phyloP scores from a whole-genome alignment of 1,140 invertebrate species.

The Zaprionus gabonicus region DNA sequence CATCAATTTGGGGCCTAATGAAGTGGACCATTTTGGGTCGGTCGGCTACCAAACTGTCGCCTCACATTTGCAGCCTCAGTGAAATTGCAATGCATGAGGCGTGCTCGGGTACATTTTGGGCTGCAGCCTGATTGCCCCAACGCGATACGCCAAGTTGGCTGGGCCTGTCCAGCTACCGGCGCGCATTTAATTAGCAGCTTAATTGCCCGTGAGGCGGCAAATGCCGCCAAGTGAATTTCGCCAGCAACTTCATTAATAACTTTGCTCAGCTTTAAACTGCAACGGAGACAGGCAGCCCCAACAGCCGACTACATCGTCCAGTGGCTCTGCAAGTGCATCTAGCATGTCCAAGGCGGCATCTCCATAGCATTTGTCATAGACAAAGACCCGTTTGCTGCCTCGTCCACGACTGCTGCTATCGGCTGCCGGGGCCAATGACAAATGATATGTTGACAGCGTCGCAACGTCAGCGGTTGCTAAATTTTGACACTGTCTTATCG shows the following conservation, averaged over 20 bases:
- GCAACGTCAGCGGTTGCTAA: constrained; percentile 66
- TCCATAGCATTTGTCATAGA: constrained; percentile 71
- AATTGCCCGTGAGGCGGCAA: constrained; percentile 69
- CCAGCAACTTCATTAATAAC: constrained; percentile 79
- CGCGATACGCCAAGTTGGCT: constrained; percentile 32
- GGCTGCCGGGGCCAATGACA: constrained; percentile 61
- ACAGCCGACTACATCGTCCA: not conserved
- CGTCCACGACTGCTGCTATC: not conserved
- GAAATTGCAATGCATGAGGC: constrained; percentile 65
- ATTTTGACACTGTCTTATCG: constrained; percentile 80
- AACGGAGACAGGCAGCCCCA: constrained; percentile 8
- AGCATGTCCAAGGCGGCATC: constrained; percentile 7
- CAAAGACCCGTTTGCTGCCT: constrained; percentile 33
- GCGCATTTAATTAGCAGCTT: constrained; percentile 77
- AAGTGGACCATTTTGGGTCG: constrained; percentile 48
- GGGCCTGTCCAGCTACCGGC: constrained; percentile 34
- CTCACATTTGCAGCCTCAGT: constrained; percentile 64
- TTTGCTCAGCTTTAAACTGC: constrained; percentile 14
- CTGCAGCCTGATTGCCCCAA: constrained; percentile 34
- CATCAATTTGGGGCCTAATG: constrained; percentile 81
- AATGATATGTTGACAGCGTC: constrained; percentile 79
- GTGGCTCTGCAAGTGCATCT: not conserved
- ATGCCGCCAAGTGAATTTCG: constrained; percentile 24
- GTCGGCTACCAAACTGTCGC: constrained; percentile 60
- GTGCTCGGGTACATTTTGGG: constrained; percentile 22